Conservation (phyloP, 2,113 vertebrate genomes). For the Phainopepla nitens region DNA sequence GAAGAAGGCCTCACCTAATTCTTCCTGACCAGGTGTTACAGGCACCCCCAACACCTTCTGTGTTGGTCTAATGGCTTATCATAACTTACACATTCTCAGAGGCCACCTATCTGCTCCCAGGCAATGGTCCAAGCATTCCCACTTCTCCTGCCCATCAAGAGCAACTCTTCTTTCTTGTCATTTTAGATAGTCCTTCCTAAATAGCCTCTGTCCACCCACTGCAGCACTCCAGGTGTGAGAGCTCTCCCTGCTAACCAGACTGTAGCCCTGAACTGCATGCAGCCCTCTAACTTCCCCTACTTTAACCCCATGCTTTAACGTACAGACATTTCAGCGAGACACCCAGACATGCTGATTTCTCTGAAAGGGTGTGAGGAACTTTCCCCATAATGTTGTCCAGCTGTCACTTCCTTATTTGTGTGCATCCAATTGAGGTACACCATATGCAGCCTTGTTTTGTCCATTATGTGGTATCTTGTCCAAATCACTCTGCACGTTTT, state of each 20-base stretch:
- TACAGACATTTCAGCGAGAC: neutral
- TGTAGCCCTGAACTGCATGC: neutral
- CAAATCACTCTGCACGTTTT: neutral
- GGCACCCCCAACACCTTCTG: rapidly evolving
- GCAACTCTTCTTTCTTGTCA: rapidly evolving
- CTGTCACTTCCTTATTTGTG: neutral
- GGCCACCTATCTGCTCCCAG: neutral
- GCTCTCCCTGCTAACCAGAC: neutral
- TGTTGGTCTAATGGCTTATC: neutral
- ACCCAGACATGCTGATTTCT: neutral
- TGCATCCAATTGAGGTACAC: rapidly evolving
- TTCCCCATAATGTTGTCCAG: neutral
- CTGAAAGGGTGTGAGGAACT: neutral
- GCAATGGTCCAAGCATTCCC: neutral
- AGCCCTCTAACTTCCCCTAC: neutral
- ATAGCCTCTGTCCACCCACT: rapidly evolving
- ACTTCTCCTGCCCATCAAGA: neutral
- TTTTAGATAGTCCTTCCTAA: neutral
- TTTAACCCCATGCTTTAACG: neutral
- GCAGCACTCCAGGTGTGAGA: neutral
- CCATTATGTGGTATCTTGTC: neutral
- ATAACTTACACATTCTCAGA: neutral
- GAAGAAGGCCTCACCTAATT: neutral
- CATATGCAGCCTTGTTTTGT: neutral
- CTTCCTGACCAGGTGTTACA: neutral